Percentiles rank a stretch among this genome's conserved stretches.
Conservation (phyloP, 1,140 invertebrate species). For the Philaenus spumarius region DNA sequence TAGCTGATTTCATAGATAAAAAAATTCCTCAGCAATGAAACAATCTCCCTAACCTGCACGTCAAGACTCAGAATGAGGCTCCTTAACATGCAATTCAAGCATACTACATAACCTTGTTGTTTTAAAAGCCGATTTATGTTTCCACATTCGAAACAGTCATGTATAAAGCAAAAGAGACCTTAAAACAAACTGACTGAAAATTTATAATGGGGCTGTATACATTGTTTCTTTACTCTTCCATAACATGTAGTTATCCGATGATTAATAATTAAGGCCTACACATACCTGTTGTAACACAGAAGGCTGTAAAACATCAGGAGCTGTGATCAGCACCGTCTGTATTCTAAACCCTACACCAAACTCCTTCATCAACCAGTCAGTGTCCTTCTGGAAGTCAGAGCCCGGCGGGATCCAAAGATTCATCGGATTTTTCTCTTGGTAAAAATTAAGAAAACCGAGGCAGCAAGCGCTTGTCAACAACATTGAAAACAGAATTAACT, state of each 20-base stretch:
- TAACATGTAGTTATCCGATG: no score
- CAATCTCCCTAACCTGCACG: no score
- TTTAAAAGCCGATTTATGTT: no score
- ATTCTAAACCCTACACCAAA: constrained; percentile 55
- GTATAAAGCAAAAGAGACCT: neutral
- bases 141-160: no score
- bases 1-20: no score
- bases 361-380: constrained; percentile 62
- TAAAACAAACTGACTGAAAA: neutral
- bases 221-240: no score
- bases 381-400: constrained; percentile 58
- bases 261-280: no score
- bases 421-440: constrained; percentile 57
- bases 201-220: no score
- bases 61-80: no score
- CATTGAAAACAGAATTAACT: constrained; percentile 46
- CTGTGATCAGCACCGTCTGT: constrained; percentile 54
- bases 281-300: constrained; percentile 42
- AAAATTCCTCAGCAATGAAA: no score
- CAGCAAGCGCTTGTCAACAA: constrained; percentile 43
- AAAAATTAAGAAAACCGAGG: constrained; percentile 50
- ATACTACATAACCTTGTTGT: no score
- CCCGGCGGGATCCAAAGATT: constrained; percentile 63
- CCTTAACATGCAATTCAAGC: no score
- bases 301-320: constrained; percentile 57